Conservation (phyloP, 2,888 invertebrate genomes). For the Philereme vetulata region DNA sequence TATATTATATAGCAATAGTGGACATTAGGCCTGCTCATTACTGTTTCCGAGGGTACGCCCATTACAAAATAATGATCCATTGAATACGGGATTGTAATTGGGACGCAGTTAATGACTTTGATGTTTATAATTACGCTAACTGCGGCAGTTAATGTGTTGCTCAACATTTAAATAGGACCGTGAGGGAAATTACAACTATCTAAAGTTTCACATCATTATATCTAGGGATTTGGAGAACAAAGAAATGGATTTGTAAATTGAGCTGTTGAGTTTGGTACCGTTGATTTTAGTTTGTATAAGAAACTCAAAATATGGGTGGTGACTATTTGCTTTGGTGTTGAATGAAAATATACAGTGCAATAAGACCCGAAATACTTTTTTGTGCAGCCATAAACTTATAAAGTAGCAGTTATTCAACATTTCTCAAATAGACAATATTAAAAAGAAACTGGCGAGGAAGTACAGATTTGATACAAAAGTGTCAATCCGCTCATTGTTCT, state of each 20-base stretch:
- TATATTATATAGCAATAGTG: background rate
- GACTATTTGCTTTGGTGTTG: too few relatives aligned
- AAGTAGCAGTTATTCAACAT: too few relatives aligned
- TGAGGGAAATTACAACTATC: constrained; percentile 26
- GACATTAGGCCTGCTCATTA: constrained; percentile 31
- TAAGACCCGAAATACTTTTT: too few relatives aligned
- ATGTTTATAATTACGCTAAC: constrained; percentile 46
- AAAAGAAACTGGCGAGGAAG: constrained; percentile 16
- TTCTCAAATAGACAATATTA: too few relatives aligned
- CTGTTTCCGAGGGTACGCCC: constrained; percentile 31
- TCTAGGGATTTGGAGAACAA: too few relatives aligned
- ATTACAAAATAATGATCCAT: constrained; percentile 48
- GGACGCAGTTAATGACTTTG: constrained; percentile 43
- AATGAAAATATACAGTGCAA: too few relatives aligned
- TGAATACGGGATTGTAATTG: constrained; percentile 40
- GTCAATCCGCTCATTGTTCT: constrained; percentile 50
- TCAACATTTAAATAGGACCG: constrained; percentile 29
- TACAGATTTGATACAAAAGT: constrained; percentile 32
- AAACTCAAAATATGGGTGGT: too few relatives aligned
- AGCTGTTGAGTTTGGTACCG: too few relatives aligned
- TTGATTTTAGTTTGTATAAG: too few relatives aligned
- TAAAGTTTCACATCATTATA: background rate
- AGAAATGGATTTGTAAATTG: too few relatives aligned
- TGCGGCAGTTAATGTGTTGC: constrained; percentile 35
- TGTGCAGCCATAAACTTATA: too few relatives aligned